Evolutionary conservation across 2,113 vertebrate species (phyloP).

Genomic region (Nothocercus nigrocapillus): DNA sequence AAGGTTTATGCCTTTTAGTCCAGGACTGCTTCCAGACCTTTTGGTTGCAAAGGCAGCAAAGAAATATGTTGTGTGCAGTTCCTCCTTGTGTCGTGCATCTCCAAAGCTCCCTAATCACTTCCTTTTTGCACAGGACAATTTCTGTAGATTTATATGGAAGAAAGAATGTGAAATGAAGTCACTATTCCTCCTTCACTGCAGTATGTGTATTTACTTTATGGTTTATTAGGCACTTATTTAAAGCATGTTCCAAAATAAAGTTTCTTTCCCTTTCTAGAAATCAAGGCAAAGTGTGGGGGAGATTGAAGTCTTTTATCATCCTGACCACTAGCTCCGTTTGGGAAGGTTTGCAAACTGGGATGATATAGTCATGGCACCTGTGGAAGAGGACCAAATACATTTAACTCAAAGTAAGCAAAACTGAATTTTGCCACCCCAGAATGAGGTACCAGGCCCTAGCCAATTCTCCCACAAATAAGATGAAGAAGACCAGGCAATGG

Average conservation of each 20-base stretch:
- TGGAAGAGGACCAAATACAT: background rate
- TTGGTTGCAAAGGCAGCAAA: background rate
- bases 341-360: background rate
- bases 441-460: background rate
- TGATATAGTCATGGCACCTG: background rate
- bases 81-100: background rate
- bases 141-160: background rate
- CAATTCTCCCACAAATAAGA: background rate
- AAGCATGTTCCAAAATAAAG: background rate
- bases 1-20: background rate
- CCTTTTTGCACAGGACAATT: background rate
- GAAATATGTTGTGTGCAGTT: background rate
- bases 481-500: fast-evolving
- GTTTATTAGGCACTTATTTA: background rate
- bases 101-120: background rate
- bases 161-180: background rate
- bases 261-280: background rate
- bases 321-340: background rate
- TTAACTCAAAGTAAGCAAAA: background rate
- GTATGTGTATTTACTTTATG: background rate
- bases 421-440: background rate
- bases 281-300: background rate
- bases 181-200: background rate
- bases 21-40: background rate
- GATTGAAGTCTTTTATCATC: background rate